A percentile compares a stretch with the other conserved stretches of the same genome.
Conservation (phyloP, 2,797 vertebrate species). For the Nannoperca australis region DNA sequence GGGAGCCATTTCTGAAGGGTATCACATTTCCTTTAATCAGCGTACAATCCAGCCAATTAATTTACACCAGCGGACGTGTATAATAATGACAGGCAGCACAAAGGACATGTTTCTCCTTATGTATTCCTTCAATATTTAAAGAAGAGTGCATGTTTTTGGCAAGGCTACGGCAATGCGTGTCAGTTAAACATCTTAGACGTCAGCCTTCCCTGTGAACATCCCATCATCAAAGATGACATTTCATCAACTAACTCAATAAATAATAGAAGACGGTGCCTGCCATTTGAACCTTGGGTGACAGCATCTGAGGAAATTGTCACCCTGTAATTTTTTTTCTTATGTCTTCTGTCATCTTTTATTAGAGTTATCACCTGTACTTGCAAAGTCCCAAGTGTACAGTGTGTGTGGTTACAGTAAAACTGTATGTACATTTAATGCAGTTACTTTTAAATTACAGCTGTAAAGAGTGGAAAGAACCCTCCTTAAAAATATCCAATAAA, state of each 20-base stretch:
- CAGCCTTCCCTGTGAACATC: slow-evolving; percentile 69
- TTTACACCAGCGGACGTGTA: slow-evolving; percentile 68
- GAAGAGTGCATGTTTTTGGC: slow-evolving; percentile 68
- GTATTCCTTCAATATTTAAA: slow-evolving; percentile 82
- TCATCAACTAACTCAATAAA: slow-evolving; percentile 81
- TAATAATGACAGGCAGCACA: slow-evolving; percentile 74
- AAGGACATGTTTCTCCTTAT: slow-evolving; percentile 74
- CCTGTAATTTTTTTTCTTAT: slow-evolving; percentile 77
- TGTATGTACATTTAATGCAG: neutral
- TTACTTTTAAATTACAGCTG: slow-evolving; percentile 3
- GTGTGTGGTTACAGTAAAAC: slow-evolving; percentile 18
- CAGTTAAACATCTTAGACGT: slow-evolving; percentile 75
- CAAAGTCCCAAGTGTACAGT: slow-evolving; percentile 39
- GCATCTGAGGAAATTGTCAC: slow-evolving; percentile 72
- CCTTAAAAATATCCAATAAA: slow-evolving; percentile 23
- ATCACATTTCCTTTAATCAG: slow-evolving; percentile 64
- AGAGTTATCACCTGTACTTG: slow-evolving; percentile 61
- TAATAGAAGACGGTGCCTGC: slow-evolving; percentile 77
- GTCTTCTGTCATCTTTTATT: slow-evolving; percentile 75
- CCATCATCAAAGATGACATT: slow-evolving; percentile 77
- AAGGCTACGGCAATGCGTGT: slow-evolving; percentile 64
- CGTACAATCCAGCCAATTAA: slow-evolving; percentile 72
- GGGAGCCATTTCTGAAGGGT: slow-evolving; percentile 38
- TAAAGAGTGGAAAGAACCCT: neutral
- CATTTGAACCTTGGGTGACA: slow-evolving; percentile 75